Evolutionary conservation across 2,113 vertebrate genomes (phyloP), one percentile per base, ranked within the genome.

Genomic region (Plestiodon gilberti): DNA sequence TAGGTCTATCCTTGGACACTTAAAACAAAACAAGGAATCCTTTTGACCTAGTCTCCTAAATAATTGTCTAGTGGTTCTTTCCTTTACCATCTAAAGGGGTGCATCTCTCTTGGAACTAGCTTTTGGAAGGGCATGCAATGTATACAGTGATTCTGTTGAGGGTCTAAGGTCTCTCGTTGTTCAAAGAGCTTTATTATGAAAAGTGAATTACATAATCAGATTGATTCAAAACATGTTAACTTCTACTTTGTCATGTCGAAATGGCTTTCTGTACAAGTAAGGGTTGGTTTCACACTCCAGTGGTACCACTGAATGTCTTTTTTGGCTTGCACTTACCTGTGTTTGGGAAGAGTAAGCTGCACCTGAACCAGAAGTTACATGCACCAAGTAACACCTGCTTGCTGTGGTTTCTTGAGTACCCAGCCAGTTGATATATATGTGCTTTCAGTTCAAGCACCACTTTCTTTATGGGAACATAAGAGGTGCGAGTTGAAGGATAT

Each of bases 51-150:
- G 93, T 85, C 94, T 96, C 94, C 93, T 93, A 94, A 92, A 93
- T 81, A 95, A 89, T 95, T 93, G 92, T 96, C 96, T 96, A 95
- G 94, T 94, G 92, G 94, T 95, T 95, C 93, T 96, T 93, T 93
- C 92, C 95, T 96, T 96, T 94, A 91, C 93, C 94, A 94, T 94
- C 96, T 84, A 86, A 91, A 94, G 92, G 91, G 95, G 94, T 91
- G 65, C 94, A 94, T 97, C n/a, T 94, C 96, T 93, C 96, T 96
- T 95, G 94, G 94, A 93, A 95, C 30, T 91, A 92, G 86, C 93
- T 96, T 96, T 96, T 88, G 91, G 93, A 94, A 95, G 94, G 95
- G 95, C 91, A 88, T 95, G 96, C 89, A 94, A 83, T 94, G 88
- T 88, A 90, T 92, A 88, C 91, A 93, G 86, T 96, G 91, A 92